A percentile compares a stretch with the other conserved stretches of the same genome.
These are phyloP conservation scores for Coreoperca whiteheadi DNA, from an alignment of 2,113 vertebrate species.

Conservation along the genomic window DNA sequence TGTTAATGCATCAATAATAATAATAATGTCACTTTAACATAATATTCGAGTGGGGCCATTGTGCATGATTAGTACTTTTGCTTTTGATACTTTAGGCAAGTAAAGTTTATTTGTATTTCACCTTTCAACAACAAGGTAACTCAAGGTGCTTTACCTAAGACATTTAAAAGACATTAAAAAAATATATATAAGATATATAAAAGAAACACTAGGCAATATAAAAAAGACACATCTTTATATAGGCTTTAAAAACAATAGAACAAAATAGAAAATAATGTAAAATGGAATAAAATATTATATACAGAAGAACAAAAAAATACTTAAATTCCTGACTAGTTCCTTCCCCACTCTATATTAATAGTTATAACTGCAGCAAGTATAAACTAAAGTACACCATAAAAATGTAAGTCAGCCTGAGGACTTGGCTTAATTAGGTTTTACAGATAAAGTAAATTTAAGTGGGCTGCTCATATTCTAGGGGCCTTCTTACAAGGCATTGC, in stretches of 20 bases:
- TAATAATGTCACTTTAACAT: too few species aligned
- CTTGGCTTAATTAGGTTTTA: background rate
- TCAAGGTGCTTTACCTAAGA: background rate
- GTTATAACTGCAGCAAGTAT: background rate
- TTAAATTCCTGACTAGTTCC: too few species aligned
- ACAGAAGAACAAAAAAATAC: background rate
- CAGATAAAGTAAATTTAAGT: background rate
- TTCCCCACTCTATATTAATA: background rate
- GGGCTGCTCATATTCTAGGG: background rate
- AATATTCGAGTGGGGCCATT: background rate
- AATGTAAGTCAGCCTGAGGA: background rate
- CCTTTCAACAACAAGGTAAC: background rate
- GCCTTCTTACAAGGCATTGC: background rate
- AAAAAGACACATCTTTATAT: background rate
- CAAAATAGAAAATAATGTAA: background rate
- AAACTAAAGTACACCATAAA: background rate
- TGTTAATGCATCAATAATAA: background rate
- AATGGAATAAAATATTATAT: background rate
- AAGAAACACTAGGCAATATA: background rate
- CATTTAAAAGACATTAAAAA: background rate
- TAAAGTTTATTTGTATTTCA: background rate
- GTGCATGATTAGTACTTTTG: background rate
- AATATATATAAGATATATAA: background rate
- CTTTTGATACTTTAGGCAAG: background rate
- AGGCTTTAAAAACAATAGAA: background rate